A percentile compares a stretch with the other conserved stretches of the same genome.
Evolutionary conservation across 2,888 invertebrate genomes (phyloP).

Genomic region (Sarcophaga caerulescens): DNA sequence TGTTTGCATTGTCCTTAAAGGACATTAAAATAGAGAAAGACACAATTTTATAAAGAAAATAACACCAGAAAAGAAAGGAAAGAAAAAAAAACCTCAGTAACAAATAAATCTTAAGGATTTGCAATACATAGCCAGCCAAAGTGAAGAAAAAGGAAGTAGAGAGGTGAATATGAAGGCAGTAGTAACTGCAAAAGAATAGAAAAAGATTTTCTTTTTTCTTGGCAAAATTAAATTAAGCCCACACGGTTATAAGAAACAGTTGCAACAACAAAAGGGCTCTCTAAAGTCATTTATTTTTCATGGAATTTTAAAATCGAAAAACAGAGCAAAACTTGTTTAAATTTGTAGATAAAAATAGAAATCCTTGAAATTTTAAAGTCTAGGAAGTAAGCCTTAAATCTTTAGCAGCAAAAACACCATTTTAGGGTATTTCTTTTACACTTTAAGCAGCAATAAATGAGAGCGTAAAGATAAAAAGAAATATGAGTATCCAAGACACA

Average conservation of each 20-base stretch:
- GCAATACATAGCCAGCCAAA: slow-evolving; percentile 11
- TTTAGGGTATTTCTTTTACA: too few species aligned
- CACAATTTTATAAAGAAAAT: slow-evolving; percentile 7
- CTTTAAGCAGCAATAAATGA: too few species aligned
- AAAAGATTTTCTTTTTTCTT: neutral
- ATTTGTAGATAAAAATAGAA: too few species aligned
- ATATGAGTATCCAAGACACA: too few species aligned
- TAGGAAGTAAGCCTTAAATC: too few species aligned
- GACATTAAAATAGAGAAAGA: slow-evolving; percentile 17
- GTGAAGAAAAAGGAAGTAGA: neutral
- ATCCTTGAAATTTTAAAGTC: too few species aligned
- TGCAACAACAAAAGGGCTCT: neutral
- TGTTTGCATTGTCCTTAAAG: slow-evolving; percentile 56
- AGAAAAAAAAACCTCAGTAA: neutral
- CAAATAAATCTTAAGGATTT: slow-evolving; percentile 52
- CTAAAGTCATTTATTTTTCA: too few species aligned
- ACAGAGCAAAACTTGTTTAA: neutral
- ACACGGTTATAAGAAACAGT: neutral
- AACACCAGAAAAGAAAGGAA: slow-evolving; percentile 25
- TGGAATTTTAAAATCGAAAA: neutral
- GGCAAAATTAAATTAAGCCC: neutral
- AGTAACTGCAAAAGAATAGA: neutral
- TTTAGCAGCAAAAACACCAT: neutral
- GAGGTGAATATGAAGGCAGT: neutral
- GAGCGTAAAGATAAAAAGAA: too few species aligned